Evolutionary conservation across 2,113 vertebrate genomes (phyloP).

Genomic region (Fulmarus glacialis): DNA sequence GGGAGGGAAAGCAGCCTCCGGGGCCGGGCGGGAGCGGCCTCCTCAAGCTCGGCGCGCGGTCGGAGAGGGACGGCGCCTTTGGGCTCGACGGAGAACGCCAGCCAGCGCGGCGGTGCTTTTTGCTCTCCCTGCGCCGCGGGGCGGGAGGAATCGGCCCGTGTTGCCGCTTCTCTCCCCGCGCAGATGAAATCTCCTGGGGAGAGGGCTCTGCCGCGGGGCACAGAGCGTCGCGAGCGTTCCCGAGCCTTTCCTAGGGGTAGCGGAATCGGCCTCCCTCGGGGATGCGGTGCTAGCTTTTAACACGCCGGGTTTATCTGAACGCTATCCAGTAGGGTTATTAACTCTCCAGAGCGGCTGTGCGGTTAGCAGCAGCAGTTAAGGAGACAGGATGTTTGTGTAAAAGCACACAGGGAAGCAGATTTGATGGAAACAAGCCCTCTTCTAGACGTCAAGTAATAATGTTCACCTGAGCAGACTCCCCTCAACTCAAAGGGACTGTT

Average conservation of each 20-base stretch:
- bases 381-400: background rate
- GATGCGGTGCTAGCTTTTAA: background rate
- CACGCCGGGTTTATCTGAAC: accelerated
- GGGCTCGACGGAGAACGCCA: background rate
- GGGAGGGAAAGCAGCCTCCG: background rate
- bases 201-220: background rate
- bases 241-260: accelerated
- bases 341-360: background rate
- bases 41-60: too few relatives aligned
- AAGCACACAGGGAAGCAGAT: background rate
- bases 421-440: background rate
- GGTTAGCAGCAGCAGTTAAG: accelerated
- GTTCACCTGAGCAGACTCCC: background rate
- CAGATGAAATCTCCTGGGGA: accelerated
- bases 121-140: too few relatives aligned
- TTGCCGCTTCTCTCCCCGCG: too few relatives aligned
- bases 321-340: accelerated
- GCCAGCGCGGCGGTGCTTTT: background rate
- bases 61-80: background rate
- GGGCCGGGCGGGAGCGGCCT: background rate
- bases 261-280: background rate
- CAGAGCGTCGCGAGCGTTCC: background rate
- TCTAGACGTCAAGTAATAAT: background rate
- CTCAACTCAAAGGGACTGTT: background rate
- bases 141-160: background rate